Evolutionary conservation across 2,888 invertebrate species (phyloP).

Genomic region (Pheosia gnoma): DNA sequence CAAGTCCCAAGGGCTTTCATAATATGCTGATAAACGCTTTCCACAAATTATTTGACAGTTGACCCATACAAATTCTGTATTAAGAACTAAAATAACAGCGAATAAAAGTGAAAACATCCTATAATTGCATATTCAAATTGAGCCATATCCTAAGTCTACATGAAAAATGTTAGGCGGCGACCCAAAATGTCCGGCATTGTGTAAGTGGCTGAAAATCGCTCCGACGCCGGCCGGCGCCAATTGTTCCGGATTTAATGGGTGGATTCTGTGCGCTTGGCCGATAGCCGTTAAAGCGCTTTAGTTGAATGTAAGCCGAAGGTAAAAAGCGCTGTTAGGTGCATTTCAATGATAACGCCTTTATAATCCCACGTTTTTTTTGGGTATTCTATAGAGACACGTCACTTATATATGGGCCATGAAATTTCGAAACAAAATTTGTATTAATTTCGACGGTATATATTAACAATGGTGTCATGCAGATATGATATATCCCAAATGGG

Average conservation of each 20-base stretch:
- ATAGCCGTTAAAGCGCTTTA: constrained; percentile 40
- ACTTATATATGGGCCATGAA: neutral
- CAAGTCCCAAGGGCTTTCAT: no score
- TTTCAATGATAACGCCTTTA: neutral
- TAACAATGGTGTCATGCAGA: no score
- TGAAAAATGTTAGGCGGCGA: constrained; percentile 54
- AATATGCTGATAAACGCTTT: no score
- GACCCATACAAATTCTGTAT: neutral
- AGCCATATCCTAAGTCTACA: constrained; percentile 40
- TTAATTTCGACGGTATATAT: no score
- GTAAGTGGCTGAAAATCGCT: constrained; percentile 61
- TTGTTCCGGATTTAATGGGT: constrained; percentile 54
- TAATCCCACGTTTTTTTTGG: neutral
- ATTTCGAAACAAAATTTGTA: neutral
- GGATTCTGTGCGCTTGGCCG: constrained; percentile 43
- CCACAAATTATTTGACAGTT: no score
- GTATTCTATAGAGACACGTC: neutral
- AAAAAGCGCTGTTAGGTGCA: constrained; percentile 42
- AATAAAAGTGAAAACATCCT: neutral
- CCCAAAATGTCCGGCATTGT: constrained; percentile 47
- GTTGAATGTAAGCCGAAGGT: constrained; percentile 45
- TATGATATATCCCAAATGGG: no score
- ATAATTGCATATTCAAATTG: constrained; percentile 26
- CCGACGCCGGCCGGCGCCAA: constrained; percentile 46
- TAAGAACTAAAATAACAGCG: neutral